Base-by-base conservation (phyloP, 1,140 invertebrate species). In the Hetaerina americana region DNA sequence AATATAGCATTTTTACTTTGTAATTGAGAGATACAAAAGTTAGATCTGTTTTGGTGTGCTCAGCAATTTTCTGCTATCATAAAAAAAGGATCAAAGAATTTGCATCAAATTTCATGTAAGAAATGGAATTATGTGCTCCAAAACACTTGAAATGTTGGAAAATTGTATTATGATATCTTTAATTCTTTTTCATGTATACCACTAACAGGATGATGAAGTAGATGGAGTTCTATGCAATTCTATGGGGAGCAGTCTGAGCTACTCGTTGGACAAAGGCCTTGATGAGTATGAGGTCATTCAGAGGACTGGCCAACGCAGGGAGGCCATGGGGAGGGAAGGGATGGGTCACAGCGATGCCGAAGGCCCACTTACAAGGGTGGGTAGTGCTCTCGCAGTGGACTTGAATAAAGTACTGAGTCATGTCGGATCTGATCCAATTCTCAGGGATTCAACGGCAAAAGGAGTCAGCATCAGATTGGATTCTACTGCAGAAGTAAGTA, bases 181-280 rank as follows among this genome's bases (percentile, higher is more conserved):
- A n/a, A n/a, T n/a, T n/a, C n/a, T n/a, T n/a, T n/a, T n/a, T n/a
- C n/a, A n/a, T n/a, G n/a, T n/a, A n/a, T n/a, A n/a, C n/a, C n/a
- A n/a, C n/a, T n/a, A n/a, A n/a, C n/a, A n/a, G n/a, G n/a, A 72
- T 79, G 77, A 69, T 79, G 80, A 49, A 73, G 78, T 70, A 76
- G 78, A 3, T 77, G 78, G 0, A 80, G 3, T 80, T 79, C 74
- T 78, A 77, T 12, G 40, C n/a, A 49, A 12, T 49, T 68, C 66
- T 70, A 12, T 18, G 26, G 12, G 10, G 40, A 67, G 40, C 0
- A 69, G 26, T n/a, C 40, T 85, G 2, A 79, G 83, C 10, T 82
- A 80, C 26, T 85, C 84, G 0, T 73, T 85, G 10, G 84, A 85
- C 76, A 83, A 84, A 72, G 84, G 83, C 8, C 72, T 85, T 3